Evolutionary conservation across 2,888 invertebrate genomes (phyloP).

Genomic region (Rhagonycha lutea): DNA sequence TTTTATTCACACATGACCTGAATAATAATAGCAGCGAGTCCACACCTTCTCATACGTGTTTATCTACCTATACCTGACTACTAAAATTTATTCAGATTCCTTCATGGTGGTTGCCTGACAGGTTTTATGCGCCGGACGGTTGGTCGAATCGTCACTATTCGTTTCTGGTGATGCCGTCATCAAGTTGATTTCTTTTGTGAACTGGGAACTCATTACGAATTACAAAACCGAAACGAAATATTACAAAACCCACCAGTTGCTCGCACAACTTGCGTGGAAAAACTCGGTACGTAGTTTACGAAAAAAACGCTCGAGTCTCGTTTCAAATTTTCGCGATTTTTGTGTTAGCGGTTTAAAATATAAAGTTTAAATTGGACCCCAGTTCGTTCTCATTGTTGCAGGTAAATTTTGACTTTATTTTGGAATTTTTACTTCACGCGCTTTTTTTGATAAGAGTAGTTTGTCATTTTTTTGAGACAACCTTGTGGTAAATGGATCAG

Average conservation of each 20-base stretch:
- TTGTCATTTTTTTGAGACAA: not conserved
- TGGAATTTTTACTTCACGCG: not conserved
- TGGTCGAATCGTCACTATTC: slow-evolving; percentile 35
- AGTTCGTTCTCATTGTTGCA: not conserved
- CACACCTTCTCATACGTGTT: not conserved
- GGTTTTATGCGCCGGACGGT: slow-evolving; percentile 33
- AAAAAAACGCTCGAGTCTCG: slow-evolving; percentile 3
- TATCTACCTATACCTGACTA: not conserved
- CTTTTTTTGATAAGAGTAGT: not conserved
- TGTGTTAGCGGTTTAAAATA: not conserved
- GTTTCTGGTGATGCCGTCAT: slow-evolving; percentile 31
- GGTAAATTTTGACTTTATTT: not conserved
- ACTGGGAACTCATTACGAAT: slow-evolving; percentile 14
- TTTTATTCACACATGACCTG: not conserved
- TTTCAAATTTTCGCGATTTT: not conserved
- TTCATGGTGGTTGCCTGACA: not conserved
- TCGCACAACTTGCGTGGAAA: slow-evolving; percentile 38
- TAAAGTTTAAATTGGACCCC: not conserved
- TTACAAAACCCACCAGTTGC: slow-evolving; percentile 45
- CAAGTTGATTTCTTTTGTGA: slow-evolving; percentile 17
- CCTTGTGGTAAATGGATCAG: not conserved
- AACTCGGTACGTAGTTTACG: slow-evolving; percentile 5
- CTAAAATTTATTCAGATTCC: not conserved
- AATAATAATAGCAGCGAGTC: not conserved
- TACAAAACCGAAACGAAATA: slow-evolving; percentile 26